Base-by-base conservation (phyloP, 2,888 invertebrate species). In the Trissolcus japonicus region DNA sequence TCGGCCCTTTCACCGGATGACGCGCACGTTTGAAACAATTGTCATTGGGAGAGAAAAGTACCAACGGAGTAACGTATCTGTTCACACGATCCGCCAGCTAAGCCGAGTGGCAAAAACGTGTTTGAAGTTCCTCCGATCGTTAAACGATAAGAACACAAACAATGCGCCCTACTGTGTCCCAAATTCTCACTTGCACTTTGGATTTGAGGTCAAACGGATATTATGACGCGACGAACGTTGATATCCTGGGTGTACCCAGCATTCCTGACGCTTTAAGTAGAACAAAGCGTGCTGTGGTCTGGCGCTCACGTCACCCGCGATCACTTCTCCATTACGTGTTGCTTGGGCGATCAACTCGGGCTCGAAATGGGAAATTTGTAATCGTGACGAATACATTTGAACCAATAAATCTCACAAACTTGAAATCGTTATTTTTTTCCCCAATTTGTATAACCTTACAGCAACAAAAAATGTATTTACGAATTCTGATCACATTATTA, bases 231-330 rank as follows among this genome's bases (percentile, higher is more conserved):
- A 82, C 97, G 92, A 73, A 96, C 94, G 66, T 95, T 92, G 76
- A 98, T 93, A 88, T 98, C 98, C 83, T 98, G 94, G 1, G 97
- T 96, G 90, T 98, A 98, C 98, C 98, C 98, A 41, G 96, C 94
- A 87, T 98, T 98, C 91, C 98, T 98, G 65, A 96, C 93, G 84
- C 96, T 93, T 98, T 75, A 98, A 94, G 86, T 95, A 97, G 90
- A 96, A 95, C 91, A 98, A 98, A 46, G 95, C 94, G 48, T 92
- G 91, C 80, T 94, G 93, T 0, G 93, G 92, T 85, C 92, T 86
- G 56, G 86, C 87, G 59, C 35, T 25, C 25, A 35, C 35, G 11
- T 35, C 82, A 46, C 16, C 14, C 16, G 4, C 16, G n/a, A 16
- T 46, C 11, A 7, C 16, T 46, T 46, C 46, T 46, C 11, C 11